Evolutionary conservation across 92 coral and sea anemone species (phyloP), one percentile per base, ranked within the genome.

Genomic region (Montipora capitata): DNA sequence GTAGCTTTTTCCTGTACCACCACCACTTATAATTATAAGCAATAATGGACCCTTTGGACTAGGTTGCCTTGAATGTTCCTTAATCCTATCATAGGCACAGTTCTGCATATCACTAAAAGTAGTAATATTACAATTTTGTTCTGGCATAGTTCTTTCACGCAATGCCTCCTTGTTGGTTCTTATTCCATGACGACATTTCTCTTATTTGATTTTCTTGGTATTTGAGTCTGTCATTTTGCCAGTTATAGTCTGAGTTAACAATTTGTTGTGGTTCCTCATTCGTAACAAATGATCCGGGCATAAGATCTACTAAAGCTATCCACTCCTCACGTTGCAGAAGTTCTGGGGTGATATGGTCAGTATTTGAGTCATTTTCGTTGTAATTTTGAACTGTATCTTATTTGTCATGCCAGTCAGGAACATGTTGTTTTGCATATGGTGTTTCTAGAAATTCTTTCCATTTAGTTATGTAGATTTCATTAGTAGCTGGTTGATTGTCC

Each of bases 381-480:
- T 78, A 41, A 78, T 3, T 78, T 78, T 58, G 70, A 68, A 72
- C 86, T 17, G 58, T 52, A 4, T 79, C 72, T 14, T 71, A 15
- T 11, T 51, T 89, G 57, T 90, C 86, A 57, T 62, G 67, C 94
- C 90, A 85, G 45, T 90, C 86, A 40, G 90, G 93, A 58, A 85
- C 90, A 90, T 90, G 77, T 14, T 77, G 10, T 67, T 81, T 82
- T 5, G 92, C 92, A 61, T 54, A 87, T 54, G 82, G 17, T 14
- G 91, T 71, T 59, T 42, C 65, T 18, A 81, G 72, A 68, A 89
- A 52, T 35, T 58, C 17, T 58, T 13, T 56, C 87, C 94, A 90
- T 59, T 45, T 42, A 38, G 56, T 79, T 7, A 85, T 90, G 3
- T 78, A 78, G 15, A 72, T 20, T 62, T 74, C 49, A 73, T 90